A percentile compares a stretch with the other conserved stretches of the same genome.
phyloP scores from a whole-genome alignment of 2,797 vertebrate species.

The Siniperca scherzeri region DNA sequence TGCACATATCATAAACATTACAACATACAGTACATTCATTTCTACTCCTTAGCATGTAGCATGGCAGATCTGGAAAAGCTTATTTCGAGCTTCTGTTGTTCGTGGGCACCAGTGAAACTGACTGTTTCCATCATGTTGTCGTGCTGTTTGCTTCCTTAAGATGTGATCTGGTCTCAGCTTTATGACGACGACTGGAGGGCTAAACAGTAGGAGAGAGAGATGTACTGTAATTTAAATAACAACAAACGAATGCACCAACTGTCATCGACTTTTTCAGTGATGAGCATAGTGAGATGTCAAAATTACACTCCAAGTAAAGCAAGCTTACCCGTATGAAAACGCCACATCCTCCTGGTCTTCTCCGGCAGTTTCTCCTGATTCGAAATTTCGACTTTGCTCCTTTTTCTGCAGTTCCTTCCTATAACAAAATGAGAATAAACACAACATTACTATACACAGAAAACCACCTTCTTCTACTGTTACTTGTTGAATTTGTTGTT shows the following conservation, averaged over 20 bases:
- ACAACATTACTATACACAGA: not conserved
- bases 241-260: not conserved
- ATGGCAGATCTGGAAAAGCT: no score
- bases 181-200: fast-evolving
- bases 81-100: not conserved
- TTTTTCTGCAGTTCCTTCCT: not conserved
- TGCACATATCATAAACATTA: not conserved
- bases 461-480: not conserved
- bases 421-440: not conserved
- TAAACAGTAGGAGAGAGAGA: not conserved
- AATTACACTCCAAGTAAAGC: not conserved
- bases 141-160: not conserved
- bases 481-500: not conserved
- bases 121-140: no score
- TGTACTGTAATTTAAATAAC: not conserved
- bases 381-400: no score
- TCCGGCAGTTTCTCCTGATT: fast-evolving
- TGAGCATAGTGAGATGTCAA: not conserved
- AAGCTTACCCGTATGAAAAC: not conserved
- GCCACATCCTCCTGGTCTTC: not conserved
- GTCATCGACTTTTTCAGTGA: not conserved
- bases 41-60: not conserved
- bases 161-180: not conserved
- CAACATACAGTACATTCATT: not conserved
- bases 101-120: not conserved